Base-by-base conservation (phyloP, 92 coral and sea anemone genomes). In the Paragorgia papillata region DNA sequence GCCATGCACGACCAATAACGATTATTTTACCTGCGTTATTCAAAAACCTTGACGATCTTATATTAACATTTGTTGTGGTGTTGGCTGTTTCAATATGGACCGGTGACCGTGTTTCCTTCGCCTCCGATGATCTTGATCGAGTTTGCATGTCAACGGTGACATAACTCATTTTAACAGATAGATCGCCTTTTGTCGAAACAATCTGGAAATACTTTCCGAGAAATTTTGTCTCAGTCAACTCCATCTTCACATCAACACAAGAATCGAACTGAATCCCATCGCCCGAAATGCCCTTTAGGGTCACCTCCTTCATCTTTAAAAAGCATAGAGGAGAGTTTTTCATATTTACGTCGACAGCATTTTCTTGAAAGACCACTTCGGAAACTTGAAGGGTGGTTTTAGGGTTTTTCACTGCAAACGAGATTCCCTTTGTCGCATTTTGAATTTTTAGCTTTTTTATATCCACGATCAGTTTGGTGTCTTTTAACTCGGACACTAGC, bases 151-250 rank as follows among this genome's bases (percentile, higher is more conserved):
- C 53, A 12, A 68, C 44, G 0, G 8, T 27, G 13, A 68, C 64
- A 21, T 25, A 21, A 21, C 10, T 32, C 64, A 68, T 44, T 40
- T 24, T 21, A 3, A 24, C 1, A 57, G 26, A 2, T 57, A 29
- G 13, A 9, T 18, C 6, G 39, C 22, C 9, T 9, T 22, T 29
- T 27, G 75, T 68, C 4, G 75, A 68, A 25, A 22, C 34, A 8
- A 49, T 41, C 48, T 46, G 25, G 41, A 68, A 49, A 48, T 68
- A 68, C 33, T 68, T 68, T 14, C 75, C 75, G 29, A 1, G 1
- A 22, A 68, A 49, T 68, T 29, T 68, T 18, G 58, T 68, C 21
- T 68, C 37, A 0, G 12, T 17, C 13, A 68, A 21, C 30, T 0
- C 0, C 24, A 68, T 32, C 9, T 24, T 49, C 6, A 57, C 50